Percentiles rank a stretch among this genome's conserved stretches.
Conservation (phyloP, 2,888 invertebrate species). For the Drosophila ustulata region DNA sequence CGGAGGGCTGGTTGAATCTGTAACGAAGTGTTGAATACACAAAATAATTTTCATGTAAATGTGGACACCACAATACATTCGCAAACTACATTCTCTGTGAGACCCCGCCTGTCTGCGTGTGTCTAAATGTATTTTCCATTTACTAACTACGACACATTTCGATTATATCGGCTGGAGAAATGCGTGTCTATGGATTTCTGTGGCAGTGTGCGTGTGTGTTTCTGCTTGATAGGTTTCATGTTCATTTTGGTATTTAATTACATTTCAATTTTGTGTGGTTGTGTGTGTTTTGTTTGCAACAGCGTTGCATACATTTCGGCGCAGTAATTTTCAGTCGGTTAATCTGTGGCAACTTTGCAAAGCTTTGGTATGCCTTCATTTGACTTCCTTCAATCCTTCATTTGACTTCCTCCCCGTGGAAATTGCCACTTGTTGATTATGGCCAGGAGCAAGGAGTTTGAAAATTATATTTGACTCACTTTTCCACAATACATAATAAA, state of each 20-base stretch:
- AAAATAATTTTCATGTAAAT: conserved; percentile 64
- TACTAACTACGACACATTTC: conserved; percentile 70
- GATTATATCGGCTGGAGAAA: conserved; percentile 46
- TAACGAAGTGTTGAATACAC: conserved; percentile 63
- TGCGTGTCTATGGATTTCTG: background rate
- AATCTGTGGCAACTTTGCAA: conserved; percentile 40
- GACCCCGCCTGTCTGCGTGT: background rate
- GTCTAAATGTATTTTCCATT: conserved; percentile 70
- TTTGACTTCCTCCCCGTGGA: background rate
- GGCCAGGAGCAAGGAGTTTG: background rate
- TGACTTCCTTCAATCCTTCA: background rate
- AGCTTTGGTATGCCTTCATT: conserved; percentile 21
- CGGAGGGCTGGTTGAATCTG: conserved; percentile 20
- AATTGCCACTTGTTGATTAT: conserved; percentile 48
- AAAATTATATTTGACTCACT: background rate
- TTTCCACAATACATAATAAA: background rate
- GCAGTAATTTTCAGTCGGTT: conserved; percentile 53
- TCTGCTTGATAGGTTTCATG: conserved; percentile 53
- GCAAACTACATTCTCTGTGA: background rate
- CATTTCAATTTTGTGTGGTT: conserved; percentile 71
- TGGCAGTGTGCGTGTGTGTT: conserved; percentile 16
- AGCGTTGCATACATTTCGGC: conserved; percentile 43
- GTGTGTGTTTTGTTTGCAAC: conserved; percentile 23
- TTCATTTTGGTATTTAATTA: conserved; percentile 73
- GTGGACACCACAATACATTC: conserved; percentile 16